Base-by-base conservation (phyloP, 37 sponge, comb jelly and placozoan species). In the Theonella swinhoei region DNA sequence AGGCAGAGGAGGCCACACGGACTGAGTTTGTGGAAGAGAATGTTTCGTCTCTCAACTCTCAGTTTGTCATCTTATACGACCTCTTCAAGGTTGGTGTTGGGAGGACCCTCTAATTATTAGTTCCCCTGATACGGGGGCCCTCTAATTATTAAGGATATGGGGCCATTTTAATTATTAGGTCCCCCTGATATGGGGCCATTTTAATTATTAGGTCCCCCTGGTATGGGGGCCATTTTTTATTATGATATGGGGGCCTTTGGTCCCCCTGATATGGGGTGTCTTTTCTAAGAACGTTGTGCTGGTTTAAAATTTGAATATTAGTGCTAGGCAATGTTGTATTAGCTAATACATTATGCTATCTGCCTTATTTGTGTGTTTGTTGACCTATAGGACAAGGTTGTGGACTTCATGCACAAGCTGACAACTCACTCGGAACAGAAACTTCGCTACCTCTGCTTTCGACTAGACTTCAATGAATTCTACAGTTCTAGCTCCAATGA, bases 401-500 rank as follows among this genome's bases (percentile, higher is more conserved):
- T 85, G 38, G 86, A 85, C 25, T 85, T 95, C 31, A 63, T 95
- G 78, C 69, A 39, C 0, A 75, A 80, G 66, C 30, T 95, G 64
- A 70, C 32, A 26, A 59, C 39, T 9, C 92, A 88, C 65, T 34
- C 42, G 23, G 98, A 97, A 32, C 94, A 92, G 81, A 92, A 77
- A 42, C 79, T 97, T 40, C 84, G 79, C 70, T 97, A 93, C 43
- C 85, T 97, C 1, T 70, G 83, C 42, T 85, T 93, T 62, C 70
- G 98, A 77, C 94, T 97, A 24, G 90, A 97, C 87, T 97, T 95
- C 74, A 97, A 97, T 79, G 87, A 95, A 54, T 85, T 87, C 77
- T 97, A 97, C 84, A 82, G 73, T 9, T 25, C 85, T 14, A 47
- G 54, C 14, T 47, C 54, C 54, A 47, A 14, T 47, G 54, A 47